Conservation (phyloP, 1,140 invertebrate genomes). For the Aplysia californica region DNA sequence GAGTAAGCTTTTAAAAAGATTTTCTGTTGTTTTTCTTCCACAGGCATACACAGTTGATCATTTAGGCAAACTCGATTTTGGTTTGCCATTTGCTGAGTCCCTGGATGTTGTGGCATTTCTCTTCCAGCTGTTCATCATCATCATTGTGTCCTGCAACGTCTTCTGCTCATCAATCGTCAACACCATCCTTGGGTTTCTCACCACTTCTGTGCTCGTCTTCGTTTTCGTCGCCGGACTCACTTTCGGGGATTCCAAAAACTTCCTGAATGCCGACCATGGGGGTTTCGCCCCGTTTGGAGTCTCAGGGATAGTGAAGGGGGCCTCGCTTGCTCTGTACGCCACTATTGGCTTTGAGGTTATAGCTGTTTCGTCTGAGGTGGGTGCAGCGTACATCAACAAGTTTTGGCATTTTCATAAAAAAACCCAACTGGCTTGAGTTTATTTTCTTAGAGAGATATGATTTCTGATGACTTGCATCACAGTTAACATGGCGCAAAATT, state of each 20-base stretch:
- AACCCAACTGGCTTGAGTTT: too few relatives aligned
- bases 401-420: too few relatives aligned
- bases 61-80: conserved; percentile 32
- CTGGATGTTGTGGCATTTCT: conserved; percentile 41
- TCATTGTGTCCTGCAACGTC: conserved; percentile 43
- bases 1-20: too few relatives aligned
- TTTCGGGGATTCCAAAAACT: conserved; percentile 40
- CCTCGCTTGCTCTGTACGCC: conserved; percentile 58
- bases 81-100: conserved; percentile 32
- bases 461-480: too few relatives aligned
- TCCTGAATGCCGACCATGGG: conserved; percentile 40
- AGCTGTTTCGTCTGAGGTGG: conserved; percentile 83
- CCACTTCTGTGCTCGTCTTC: conserved; percentile 45
- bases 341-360: conserved; percentile 72
- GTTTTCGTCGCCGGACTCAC: conserved; percentile 73
- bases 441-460: too few relatives aligned
- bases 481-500: too few relatives aligned
- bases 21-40: neutral
- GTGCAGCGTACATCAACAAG: too few relatives aligned
- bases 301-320: conserved; percentile 47
- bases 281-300: conserved; percentile 57
- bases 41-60: neutral
- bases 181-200: conserved; percentile 40
- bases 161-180: conserved; percentile 44
- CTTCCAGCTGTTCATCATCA: conserved; percentile 44